Percentiles rank a stretch among this genome's conserved stretches.
These are phyloP conservation scores for Danio jaintianensis DNA, from an alignment of 2,797 vertebrate genomes.

Conservation along the genomic window DNA sequence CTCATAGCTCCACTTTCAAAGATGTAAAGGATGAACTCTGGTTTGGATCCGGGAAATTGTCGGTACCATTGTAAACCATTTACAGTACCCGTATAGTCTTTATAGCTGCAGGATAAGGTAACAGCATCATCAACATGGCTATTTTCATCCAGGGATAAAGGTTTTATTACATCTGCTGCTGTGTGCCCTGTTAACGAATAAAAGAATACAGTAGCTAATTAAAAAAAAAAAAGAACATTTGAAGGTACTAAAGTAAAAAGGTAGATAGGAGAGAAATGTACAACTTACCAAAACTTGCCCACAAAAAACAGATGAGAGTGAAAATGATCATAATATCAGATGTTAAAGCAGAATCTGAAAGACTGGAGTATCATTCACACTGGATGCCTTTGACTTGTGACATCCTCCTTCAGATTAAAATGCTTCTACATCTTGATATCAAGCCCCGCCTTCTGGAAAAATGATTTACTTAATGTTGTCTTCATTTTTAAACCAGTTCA, in stretches of 20 bases:
- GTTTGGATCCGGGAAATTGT: conserved; percentile 35
- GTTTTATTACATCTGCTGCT: conserved; percentile 17
- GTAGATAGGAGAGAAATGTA: too few species aligned
- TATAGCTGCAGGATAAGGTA: conserved; percentile 45
- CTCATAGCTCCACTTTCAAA: background rate
- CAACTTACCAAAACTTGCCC: conserved; percentile 16
- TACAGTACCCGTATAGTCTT: background rate
- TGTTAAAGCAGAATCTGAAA: background rate
- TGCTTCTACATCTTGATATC: too few species aligned
- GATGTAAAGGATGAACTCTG: conserved; percentile 39
- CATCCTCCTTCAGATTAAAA: background rate
- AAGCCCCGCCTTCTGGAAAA: background rate
- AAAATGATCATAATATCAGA: conserved; percentile 14
- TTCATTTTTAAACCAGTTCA: too few species aligned
- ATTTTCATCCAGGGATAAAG: background rate
- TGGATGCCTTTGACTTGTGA: background rate
- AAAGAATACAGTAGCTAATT: background rate
- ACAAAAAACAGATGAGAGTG: conserved; percentile 3
- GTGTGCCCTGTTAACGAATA: background rate
- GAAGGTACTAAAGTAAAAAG: background rate
- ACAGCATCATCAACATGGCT: background rate
- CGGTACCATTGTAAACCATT: conserved; percentile 3
- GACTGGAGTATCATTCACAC: background rate
- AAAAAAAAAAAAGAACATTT: background rate
- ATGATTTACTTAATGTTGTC: too few species aligned